Evolutionary conservation across 2,888 invertebrate species (phyloP).

Genomic region (Pollenia amentaria): DNA sequence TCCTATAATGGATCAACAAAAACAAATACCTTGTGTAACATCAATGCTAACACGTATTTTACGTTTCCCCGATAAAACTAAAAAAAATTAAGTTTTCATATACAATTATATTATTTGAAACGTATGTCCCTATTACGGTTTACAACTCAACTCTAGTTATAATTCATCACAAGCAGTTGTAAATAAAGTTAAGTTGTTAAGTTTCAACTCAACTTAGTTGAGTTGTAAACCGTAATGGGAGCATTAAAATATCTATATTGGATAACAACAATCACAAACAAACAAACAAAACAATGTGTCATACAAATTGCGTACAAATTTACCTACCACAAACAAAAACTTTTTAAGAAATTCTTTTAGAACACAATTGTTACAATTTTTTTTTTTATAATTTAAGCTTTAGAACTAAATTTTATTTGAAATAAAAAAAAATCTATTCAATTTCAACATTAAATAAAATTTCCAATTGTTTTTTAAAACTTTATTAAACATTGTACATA

Average conservation of each 20-base stretch:
- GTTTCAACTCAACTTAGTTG: no score
- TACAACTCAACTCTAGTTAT: no score
- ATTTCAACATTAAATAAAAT: no score
- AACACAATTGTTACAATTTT: slow-evolving; percentile 60
- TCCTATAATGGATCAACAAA: slow-evolving; percentile 93
- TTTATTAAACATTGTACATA: slow-evolving; percentile 27
- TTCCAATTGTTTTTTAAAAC: slow-evolving; percentile 25
- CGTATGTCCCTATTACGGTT: background rate
- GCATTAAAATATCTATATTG: background rate
- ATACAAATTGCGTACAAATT: slow-evolving; percentile 73
- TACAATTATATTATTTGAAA: background rate
- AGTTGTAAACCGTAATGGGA: no score
- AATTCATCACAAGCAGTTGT: no score
- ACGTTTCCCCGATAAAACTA: slow-evolving; percentile 86
- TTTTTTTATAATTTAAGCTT: slow-evolving; percentile 54
- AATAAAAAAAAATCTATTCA: background rate
- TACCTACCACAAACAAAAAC: slow-evolving; percentile 65
- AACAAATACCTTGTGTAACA: slow-evolving; percentile 96
- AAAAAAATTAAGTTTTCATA: slow-evolving; percentile 48
- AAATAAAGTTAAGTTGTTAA: no score
- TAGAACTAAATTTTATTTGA: slow-evolving; percentile 60
- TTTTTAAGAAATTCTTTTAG: slow-evolving; percentile 54
- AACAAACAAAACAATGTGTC: slow-evolving; percentile 67
- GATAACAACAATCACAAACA: slow-evolving; percentile 21
- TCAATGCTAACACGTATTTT: slow-evolving; percentile 95